Base-by-base conservation (phyloP, 2,113 vertebrate species). In the Spheniscus mendiculus region DNA sequence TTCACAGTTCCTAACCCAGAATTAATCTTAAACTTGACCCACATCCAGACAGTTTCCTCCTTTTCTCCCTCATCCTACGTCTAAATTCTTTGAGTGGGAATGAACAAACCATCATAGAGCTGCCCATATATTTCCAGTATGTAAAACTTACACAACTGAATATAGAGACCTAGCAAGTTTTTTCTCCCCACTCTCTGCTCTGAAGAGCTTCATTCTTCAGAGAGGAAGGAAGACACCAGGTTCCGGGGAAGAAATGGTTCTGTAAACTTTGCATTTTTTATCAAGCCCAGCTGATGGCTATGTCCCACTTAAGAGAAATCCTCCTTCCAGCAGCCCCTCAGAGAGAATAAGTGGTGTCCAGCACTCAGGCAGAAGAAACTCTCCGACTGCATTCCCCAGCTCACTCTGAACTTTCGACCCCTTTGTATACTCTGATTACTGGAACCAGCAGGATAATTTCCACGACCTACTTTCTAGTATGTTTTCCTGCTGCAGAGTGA, bases 401-500 rank as follows among this genome's bases (percentile, higher is more conserved):
- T 91, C 81, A 4, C 78, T 74, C 94, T 96, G 97, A 96, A 96
- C 97, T 97, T 97, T 94, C 1, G 6, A 97, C 96, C 91, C 77
- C 69, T 23, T 61, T 88, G 96, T 95, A 97, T 88, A 52, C 95
- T 96, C 97, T 97, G 95, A 97, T 98, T 92, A 93, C 97, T 97
- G 96, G 95, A 97, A 96, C 93, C 92, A 91, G 95, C 91, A 95
- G 95, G 95, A 96, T 97, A 93, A 96, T 90, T 92, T 96, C 97
- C 94, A 96, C 21, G 19, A 97, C 96, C 96, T 97, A 94, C 96
- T 98, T 98, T 95, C 87, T 23, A 85, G 76, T 50, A 34, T 13
- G 47, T 97, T 97, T 76, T 92, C 63, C 89, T 95, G 81, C 95
- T 62, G 56, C 91, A 90, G 83, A 92, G 80, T 2, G 26, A 87